Evolutionary conservation across 2,888 invertebrate species (phyloP), one percentile per base, ranked within the genome.

Genomic region (Ischnura elegans): DNA sequence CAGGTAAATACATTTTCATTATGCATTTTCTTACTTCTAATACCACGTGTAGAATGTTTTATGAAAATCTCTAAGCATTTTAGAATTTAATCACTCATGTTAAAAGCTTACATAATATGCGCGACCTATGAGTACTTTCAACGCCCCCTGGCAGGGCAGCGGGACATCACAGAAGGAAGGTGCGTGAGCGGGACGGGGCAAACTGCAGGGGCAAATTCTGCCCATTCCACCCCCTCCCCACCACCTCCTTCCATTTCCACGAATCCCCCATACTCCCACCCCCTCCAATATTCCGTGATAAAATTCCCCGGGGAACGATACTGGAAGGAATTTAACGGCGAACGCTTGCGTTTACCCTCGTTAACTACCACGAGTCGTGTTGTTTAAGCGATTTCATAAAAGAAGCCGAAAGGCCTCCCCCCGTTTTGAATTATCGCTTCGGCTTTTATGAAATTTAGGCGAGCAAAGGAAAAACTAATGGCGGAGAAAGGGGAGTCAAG

Each of bases 381-480:
- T 90, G 90, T 90, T 90, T 55, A 66, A 90, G 90, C 61, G 66
- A 90, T 66, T 51, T 66, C 90, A 90, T 90, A 90, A 90, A 90
- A 66, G 66, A n/a, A 61, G 61, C 43, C 90, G 87, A 36, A 76
- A 76, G 76, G 43, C 90, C 19, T n/a, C n/a, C 51, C 51, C 47
- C 61, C 61, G 66, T 61, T 90, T 90, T 90, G 90, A 90, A 90
- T 90, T 90, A 90, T 90, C 90, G 90, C 90, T 90, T 90, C 61
- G 90, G 55, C 61, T 90, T 90, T 90, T 90, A 90, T 90, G 90
- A 90, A 61, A 66, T 66, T 90, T 90, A 61, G 43, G 29, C 21
- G 29, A 29, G 87, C n/a, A 87, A 42, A 21, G 29, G 19, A 25
- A 55, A 55, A 13, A 10, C 10, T 29, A 36, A 36, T 3, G 36